Conservation (phyloP, 2,888 invertebrate genomes). For the Deroplatys truncata region DNA sequence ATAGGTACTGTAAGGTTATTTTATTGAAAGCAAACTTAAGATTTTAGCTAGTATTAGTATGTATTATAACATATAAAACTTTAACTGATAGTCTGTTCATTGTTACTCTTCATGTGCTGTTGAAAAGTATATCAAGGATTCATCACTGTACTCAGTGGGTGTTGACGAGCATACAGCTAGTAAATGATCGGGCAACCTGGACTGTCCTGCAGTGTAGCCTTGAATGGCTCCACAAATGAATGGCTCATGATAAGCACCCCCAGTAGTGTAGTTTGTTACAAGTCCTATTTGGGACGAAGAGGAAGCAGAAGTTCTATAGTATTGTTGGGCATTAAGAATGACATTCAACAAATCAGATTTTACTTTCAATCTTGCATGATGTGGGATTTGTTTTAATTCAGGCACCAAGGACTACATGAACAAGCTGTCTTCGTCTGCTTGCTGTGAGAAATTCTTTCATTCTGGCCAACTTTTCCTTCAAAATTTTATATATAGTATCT, state of each 20-base stretch:
- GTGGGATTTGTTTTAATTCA: neutral
- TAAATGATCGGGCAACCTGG: neutral
- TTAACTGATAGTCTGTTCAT: too few relatives aligned
- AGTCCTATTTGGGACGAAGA: neutral
- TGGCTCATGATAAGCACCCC: neutral
- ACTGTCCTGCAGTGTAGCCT: too few relatives aligned
- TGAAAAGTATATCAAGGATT: neutral
- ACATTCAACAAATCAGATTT: neutral
- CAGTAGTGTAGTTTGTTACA: neutral
- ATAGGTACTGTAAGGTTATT: too few relatives aligned
- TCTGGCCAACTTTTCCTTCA: neutral
- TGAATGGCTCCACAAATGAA: too few relatives aligned
- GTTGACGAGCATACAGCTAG: neutral
- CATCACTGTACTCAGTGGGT: neutral
- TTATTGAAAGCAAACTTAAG: too few relatives aligned
- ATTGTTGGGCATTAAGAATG: slow-evolving; percentile 1
- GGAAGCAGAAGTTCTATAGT: too few relatives aligned
- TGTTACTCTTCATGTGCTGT: neutral
- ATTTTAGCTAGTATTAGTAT: too few relatives aligned
- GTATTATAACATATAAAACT: too few relatives aligned
- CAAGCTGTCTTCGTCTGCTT: neutral
- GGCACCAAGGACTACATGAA: too few relatives aligned
- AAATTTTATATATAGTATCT: neutral
- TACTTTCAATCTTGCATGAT: neutral
- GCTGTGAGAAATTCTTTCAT: neutral